Percentiles rank a stretch among this genome's conserved stretches.
phyloP scores from a whole-genome alignment of 1,140 invertebrate genomes.

The Pararge aegeria region DNA sequence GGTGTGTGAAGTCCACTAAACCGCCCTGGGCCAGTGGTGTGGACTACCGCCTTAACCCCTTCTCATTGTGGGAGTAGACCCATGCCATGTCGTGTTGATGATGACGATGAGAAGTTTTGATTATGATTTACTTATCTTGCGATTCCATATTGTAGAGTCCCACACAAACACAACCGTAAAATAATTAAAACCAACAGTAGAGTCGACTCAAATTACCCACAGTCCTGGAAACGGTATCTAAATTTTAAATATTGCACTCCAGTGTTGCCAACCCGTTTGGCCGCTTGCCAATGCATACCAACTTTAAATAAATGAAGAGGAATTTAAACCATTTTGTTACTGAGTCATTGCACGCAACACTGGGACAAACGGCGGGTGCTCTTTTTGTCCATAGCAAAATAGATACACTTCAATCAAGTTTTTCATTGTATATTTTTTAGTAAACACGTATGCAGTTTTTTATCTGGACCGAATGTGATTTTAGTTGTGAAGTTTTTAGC shows the following conservation, averaged over 20 bases:
- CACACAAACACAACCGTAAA: background rate
- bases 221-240: constrained; percentile 27
- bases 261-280: constrained; percentile 36
- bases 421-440: background rate
- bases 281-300: constrained; percentile 23
- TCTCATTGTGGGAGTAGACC: too few species aligned
- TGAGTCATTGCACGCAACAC: constrained; percentile 23
- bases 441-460: background rate
- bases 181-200: too few species aligned
- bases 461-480: too few species aligned
- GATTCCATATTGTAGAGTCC: too few species aligned
- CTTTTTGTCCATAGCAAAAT: constrained; percentile 16
- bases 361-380: background rate
- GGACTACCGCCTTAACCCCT: too few species aligned
- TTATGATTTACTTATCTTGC: too few species aligned
- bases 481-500: too few species aligned
- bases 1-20: too few species aligned
- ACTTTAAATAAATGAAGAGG: constrained; percentile 39
- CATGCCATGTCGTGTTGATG: too few species aligned
- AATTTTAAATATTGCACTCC: constrained; percentile 29
- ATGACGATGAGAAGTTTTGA: too few species aligned
- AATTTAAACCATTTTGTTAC: constrained; percentile 38
- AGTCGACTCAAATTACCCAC: background rate
- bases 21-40: too few species aligned
- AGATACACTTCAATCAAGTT: background rate